These are phyloP conservation scores for Pseudorasbora parva DNA, from an alignment of 2,113 vertebrate genomes.

Conservation along the genomic window DNA sequence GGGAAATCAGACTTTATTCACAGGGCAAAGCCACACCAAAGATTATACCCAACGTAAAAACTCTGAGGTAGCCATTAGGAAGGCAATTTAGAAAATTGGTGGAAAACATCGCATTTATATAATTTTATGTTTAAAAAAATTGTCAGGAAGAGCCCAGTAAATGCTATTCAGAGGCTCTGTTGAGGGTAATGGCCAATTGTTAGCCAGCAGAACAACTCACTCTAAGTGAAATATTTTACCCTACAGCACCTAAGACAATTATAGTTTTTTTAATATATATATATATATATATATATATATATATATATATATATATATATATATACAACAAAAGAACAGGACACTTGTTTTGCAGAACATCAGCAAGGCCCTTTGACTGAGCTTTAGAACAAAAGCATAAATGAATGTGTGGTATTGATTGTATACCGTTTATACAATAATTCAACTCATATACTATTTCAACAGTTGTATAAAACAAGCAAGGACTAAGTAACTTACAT, in stretches of 20 bases:
- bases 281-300: too few relatives aligned
- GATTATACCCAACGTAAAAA: slow-evolving; percentile 9
- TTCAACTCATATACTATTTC: neutral
- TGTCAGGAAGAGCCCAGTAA: neutral
- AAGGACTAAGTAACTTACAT: neutral
- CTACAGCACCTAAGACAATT: neutral
- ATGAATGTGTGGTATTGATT: neutral
- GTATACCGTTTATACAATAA: neutral
- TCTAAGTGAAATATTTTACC: neutral
- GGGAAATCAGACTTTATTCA: neutral
- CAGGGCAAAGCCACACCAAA: neutral
- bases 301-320: too few relatives aligned
- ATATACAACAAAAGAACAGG: neutral
- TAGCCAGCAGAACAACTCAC: neutral
- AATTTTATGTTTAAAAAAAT: neutral
- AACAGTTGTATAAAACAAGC: neutral
- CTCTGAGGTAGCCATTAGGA: neutral
- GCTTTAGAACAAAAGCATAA: neutral
- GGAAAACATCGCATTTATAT: neutral
- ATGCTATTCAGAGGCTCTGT: neutral
- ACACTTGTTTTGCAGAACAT: neutral
- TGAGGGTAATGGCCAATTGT: slow-evolving; percentile 3
- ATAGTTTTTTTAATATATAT: too few relatives aligned
- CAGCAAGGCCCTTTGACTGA: neutral
- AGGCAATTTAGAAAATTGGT: neutral